Percentiles rank a stretch among this genome's conserved stretches.
Evolutionary conservation across 2,797 vertebrate genomes (phyloP).

Genomic region (Amblyopsis hoosieri): DNA sequence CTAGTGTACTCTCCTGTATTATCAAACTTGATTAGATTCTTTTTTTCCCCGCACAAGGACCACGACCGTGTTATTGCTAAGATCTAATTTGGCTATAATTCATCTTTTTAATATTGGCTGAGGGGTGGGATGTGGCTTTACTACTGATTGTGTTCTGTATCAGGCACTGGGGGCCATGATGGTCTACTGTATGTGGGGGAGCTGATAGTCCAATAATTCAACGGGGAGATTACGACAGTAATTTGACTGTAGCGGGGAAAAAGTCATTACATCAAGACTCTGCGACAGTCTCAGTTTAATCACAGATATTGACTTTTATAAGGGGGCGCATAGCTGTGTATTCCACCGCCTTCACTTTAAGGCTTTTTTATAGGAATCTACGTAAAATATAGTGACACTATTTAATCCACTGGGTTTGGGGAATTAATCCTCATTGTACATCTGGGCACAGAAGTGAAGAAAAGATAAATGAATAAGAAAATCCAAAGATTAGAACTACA

Average conservation of each 20-base stretch:
- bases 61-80: slow-evolving; percentile 17
- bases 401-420: slow-evolving; percentile 69
- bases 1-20: not conserved
- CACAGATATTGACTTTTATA: slow-evolving; percentile 78
- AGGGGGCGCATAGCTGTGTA: slow-evolving; percentile 50
- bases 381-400: slow-evolving; percentile 66
- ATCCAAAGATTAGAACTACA: slow-evolving; percentile 45
- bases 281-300: slow-evolving; percentile 70
- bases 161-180: slow-evolving; percentile 19
- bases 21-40: slow-evolving; percentile 7
- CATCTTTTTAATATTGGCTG: slow-evolving; percentile 26
- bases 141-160: slow-evolving; percentile 28
- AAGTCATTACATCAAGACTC: slow-evolving; percentile 69
- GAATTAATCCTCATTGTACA: slow-evolving; percentile 73
- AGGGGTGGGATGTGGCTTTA: slow-evolving; percentile 27
- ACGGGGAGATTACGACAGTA: slow-evolving; percentile 58
- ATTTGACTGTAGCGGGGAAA: slow-evolving; percentile 66
- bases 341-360: slow-evolving; percentile 52
- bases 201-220: slow-evolving; percentile 65
- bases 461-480: slow-evolving; percentile 62
- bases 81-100: slow-evolving; percentile 23
- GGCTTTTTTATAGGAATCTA: slow-evolving; percentile 72
- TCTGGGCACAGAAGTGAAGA: slow-evolving; percentile 41
- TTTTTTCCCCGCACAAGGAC: slow-evolving; percentile 4
- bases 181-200: slow-evolving; percentile 37